These are phyloP conservation scores for Leucosticte australis DNA, from an alignment of 2,113 vertebrate genomes.

Conservation along the genomic window DNA sequence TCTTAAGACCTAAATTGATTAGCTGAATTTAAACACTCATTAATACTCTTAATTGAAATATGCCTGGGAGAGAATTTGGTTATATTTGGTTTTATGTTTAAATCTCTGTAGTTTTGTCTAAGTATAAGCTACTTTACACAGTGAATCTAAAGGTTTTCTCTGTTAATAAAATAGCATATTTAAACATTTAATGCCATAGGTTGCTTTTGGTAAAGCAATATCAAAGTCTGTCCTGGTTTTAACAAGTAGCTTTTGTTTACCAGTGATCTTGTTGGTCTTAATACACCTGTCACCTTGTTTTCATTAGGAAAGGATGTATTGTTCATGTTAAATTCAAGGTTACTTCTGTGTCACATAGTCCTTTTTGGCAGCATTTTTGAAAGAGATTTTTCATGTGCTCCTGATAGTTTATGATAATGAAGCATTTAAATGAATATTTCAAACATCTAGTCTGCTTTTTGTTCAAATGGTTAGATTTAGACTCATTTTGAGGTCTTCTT, in stretches of 20 bases:
- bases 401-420: background rate
- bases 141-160: background rate
- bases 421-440: background rate
- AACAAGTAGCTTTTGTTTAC: background rate
- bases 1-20: constrained; percentile 1
- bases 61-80: background rate
- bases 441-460: background rate
- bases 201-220: background rate
- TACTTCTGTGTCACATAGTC: background rate
- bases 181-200: background rate
- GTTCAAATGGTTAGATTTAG: background rate
- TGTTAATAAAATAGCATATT: background rate
- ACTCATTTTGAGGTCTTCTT: background rate
- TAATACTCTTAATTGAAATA: constrained; percentile 17
- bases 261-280: background rate
- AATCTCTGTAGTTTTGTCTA: constrained; percentile 27
- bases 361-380: background rate
- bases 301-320: background rate
- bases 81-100: background rate
- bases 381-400: background rate
- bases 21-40: constrained; percentile 7
- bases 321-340: background rate
- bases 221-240: background rate
- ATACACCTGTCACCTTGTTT: background rate
- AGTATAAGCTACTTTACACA: background rate